Base-by-base conservation (phyloP, 2,797 vertebrate species). In the Epinephelus malabaricus region DNA sequence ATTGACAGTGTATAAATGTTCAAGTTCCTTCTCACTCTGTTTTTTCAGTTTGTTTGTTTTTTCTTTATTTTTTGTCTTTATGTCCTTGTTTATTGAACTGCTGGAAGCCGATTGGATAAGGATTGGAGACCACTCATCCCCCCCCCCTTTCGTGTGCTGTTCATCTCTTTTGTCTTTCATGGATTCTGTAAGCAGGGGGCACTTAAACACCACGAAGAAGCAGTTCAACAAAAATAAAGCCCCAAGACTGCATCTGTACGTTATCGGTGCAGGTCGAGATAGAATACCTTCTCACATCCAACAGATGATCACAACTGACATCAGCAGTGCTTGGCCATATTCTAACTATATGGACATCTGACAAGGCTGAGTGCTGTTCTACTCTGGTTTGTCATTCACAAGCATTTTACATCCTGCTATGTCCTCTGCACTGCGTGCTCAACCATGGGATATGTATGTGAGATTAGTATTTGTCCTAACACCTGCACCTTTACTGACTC, bases 1-100 rank as follows among this genome's bases (percentile, higher is more conserved):
- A 98, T 98, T 98, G 95, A 95, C 94, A 86, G 94, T 87, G 94
- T 96, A 89, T 84, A 91, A 89, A 94, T 94, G 92, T 94, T 93
- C 82, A 85, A 50, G 73, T 83, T 90, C 84, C 45, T 61, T 74
- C 69, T 69, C 25, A n/a, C 64, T 64, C 30, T 59, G 3, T 56
- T 58, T 27, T 50, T 51, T 62, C 46, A 19, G 38, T 18, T 67
- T 13, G 34, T 27, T 67, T 58, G 47, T 21, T 51, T 55, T 47
- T 55, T 13, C 3, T 50, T 30, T 46, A 11, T 4, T 79, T 76
- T 66, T 12, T 43, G 3, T 78, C 43, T 69, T 76, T 11, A 14
- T 69, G 51, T 55, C 61, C 68, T 55, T 18, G 25, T 76, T 79
- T 73, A 62, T 82, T 76, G 69, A 87, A 69, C 82, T 66, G 56